Conservation (phyloP, 2,888 invertebrate species). For the Amblyjoppa fuscipennis region DNA sequence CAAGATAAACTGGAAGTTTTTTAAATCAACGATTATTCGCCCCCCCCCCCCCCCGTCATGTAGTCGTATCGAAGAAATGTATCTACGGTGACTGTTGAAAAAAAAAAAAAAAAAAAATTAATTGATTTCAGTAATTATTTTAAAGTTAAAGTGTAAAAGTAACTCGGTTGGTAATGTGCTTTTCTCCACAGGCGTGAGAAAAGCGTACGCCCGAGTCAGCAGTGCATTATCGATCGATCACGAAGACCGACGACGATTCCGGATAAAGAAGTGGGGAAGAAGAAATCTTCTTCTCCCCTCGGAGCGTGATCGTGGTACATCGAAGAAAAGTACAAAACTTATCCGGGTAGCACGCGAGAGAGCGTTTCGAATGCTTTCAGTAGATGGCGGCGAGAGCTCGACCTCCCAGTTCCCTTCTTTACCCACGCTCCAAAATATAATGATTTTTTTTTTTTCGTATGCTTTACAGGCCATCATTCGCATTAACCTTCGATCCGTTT, state of each 20-base stretch:
- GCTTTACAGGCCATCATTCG: not conserved
- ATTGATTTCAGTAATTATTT: not conserved
- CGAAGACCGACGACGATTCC: conserved; percentile 10
- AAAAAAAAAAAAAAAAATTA: too few species aligned
- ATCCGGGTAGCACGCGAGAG: conserved; percentile 41
- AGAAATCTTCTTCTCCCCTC: conserved; percentile 15
- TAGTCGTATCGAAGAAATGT: too few species aligned
- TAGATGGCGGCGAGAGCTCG: conserved; percentile 60
- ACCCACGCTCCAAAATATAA: conserved; percentile 48
- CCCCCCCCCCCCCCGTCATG: not conserved
- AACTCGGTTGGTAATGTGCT: not conserved
- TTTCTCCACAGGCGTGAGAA: not conserved
- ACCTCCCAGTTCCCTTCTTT: conserved; percentile 44
- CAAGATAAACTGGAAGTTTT: not conserved
- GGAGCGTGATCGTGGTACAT: conserved; percentile 13
- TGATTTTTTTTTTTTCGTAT: conserved; percentile 11
- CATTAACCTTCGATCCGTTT: conserved; percentile 6
- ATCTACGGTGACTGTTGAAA: too few species aligned
- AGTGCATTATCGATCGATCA: conserved; percentile 29
- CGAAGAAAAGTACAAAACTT: conserved; percentile 62
- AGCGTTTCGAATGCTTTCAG: conserved; percentile 56
- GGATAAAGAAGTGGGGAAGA: conserved; percentile 53
- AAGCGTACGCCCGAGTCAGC: not conserved
- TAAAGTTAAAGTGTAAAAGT: not conserved
- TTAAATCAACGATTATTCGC: not conserved